Base-by-base conservation (phyloP, 2,888 invertebrate species). In the Drosophila recens region DNA sequence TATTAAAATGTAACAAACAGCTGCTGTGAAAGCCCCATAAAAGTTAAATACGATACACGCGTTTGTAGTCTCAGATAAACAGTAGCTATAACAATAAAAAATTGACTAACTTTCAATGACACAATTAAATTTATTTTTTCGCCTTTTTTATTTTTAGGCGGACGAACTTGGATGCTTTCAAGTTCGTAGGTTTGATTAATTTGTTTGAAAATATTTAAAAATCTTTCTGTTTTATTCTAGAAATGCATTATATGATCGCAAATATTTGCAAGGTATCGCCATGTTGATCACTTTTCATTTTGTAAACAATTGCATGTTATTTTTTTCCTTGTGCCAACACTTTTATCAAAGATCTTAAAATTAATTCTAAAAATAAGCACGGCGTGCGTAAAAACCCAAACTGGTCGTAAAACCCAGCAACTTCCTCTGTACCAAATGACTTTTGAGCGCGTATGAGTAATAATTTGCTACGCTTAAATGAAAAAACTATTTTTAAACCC, bases 11-110 rank as follows among this genome's bases (percentile, higher is more conserved):
- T 79, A 68, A 58, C 65, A 69, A 71, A 66, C 56, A 67, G 54
- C 66, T 70, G 48, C 63, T 66, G 58, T 46, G 46, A 61, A 42
- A 33, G 38, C 15, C 17, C 38, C 67, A 72, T 72, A 54, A 68
- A 83, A 75, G 57, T 59, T 74, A 76, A 81, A 83, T 75, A 66
- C 49, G 73, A 73, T 58, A 80, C 76, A 79, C 72, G 73, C 40
- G 56, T 53, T 61, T 53, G 42, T n/a, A 40, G 69, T 48, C 54
- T 33, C 58, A 40, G 54, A 49, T 52, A 79, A 75, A 83, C 80
- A 42, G 54, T 66, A 70, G 80, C 70, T 52, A 70, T 69, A 75
- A 68, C 69, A 74, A 81, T 83, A 67, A 79, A 82, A 74, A 52
- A 59, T 63, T 76, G 49, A 38, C 79, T 67, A 76, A 81, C 79